Evolutionary conservation across 2,797 vertebrate genomes (phyloP), one percentile per base, ranked within the genome.

Genomic region (Poecilia gillii): DNA sequence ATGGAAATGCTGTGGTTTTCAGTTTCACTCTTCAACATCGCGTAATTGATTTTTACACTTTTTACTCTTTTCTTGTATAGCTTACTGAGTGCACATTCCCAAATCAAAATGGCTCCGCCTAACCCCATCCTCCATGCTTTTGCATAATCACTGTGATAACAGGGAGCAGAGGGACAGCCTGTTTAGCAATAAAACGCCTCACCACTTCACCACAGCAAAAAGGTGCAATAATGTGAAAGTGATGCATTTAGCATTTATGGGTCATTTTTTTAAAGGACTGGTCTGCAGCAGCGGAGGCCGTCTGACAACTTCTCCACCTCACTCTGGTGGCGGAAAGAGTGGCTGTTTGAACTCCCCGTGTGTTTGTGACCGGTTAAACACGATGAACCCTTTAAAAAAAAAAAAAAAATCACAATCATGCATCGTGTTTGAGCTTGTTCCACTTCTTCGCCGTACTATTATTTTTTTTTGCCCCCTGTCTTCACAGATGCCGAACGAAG

Each of bases 401-500:
- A 20, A 39, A 16, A 33, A 20, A 6, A 16, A 8, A n/a, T n/a
- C 6, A 36, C 20, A 23, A 23, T 1, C 1, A 4, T 4, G 68
- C 25, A 14, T 70, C 1, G 43, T n/a, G 33, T 70, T 70, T 43
- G 39, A 43, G 11, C 11, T 25, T n/a, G 4, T 41, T 6, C 23
- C 36, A 51, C 41, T 25, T 74, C 33, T 43, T 49, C n/a, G 18
- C 72, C 1, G 2, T 0, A 3, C 25, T 12, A 25, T 51, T 1
- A 23, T 6, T 6, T 51, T 9, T 57, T 18, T 25, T 3, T 1
- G 6, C 68, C 46, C 73, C 62, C 7, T 41, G 39, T 73, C 39
- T 62, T 47, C 79, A 46, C 80, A 96, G 96, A 95, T 94, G 25
- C 96, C 96, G 4, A 97, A 96, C 3, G 95, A 96, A 87, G 96